Evolutionary conservation across 2,797 vertebrate species (phyloP), one percentile per base, ranked within the genome.

Genomic region (Picus viridis): DNA sequence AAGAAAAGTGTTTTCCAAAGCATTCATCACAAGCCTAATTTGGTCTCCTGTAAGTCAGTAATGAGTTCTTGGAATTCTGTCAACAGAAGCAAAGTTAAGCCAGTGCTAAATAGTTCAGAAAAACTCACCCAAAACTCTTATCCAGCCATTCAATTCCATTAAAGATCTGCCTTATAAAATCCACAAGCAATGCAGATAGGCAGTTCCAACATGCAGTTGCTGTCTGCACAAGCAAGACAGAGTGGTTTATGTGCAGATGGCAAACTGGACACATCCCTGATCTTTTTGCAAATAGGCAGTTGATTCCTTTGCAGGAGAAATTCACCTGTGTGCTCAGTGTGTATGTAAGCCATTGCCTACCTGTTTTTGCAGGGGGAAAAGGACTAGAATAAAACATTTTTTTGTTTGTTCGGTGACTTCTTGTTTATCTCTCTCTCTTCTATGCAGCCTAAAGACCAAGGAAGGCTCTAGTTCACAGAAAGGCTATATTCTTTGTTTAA

Each of bases 51-150:
- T 59, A 92, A 86, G 70, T 94, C 93, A 90, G 70, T 94, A 90
- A 92, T 9, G 54, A 92, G 83, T 94, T 94, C 79, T 67, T 96
- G 86, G 81, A 75, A 75, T 87, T 86, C 67, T 93, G 59, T 95
- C 90, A 94, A 85, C 80, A 59, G 90, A 89, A 92, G 81, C 47
- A 75, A 90, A 90, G 59, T 87, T 87, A 94, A 94, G 59, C 59
- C 79, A 93, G 51, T 56, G 49, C 36, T 90, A 94, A 95, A 83
- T 53, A 36, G 59, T 70, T 93, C 61, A 63, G 32, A 58, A 96
- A 92, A 92, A 85, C 56, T 77, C 67, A 54, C 73, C 26, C 73
- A 54, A 89, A 91, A 85, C 41, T 89, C 53, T 65, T 53, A 57
- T 27, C 43, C 63, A 72, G 53, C 4, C 20, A 49, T 76, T 81